Percentiles rank a stretch among this genome's conserved stretches.
Evolutionary conservation across 2,888 invertebrate species (phyloP).

Genomic region (Enoplolaimus lenunculus): DNA sequence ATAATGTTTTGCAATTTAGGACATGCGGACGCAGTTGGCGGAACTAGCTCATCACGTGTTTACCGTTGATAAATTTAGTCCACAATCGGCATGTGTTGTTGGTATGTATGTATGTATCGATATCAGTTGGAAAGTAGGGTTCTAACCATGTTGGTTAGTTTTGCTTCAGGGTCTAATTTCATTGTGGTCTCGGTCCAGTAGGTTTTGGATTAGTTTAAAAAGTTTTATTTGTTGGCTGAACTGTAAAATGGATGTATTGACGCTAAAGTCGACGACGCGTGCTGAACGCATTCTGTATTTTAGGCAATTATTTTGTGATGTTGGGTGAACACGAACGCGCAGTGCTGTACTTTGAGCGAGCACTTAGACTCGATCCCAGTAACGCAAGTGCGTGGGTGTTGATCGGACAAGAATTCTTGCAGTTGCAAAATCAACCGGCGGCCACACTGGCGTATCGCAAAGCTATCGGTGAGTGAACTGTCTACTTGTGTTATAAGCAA

Average conservation of each 20-base stretch:
- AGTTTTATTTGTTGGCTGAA: too few species aligned
- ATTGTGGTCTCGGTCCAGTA: too few species aligned
- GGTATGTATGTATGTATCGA: slow-evolving; percentile 48
- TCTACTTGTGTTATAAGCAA: too few species aligned
- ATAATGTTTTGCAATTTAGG: too few species aligned
- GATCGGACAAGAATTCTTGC: slow-evolving; percentile 97
- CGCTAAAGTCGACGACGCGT: too few species aligned
- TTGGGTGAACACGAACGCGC: slow-evolving; percentile 90
- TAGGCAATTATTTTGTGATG: slow-evolving; percentile 93
- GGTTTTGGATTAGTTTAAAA: too few species aligned
- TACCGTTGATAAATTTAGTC: slow-evolving; percentile 83
- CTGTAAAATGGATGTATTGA: too few species aligned
- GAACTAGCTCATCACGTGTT: slow-evolving; percentile 81
- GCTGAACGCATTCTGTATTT: too few species aligned
- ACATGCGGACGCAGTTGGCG: slow-evolving; percentile 75
- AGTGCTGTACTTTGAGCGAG: slow-evolving; percentile 88
- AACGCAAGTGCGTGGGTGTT: slow-evolving; percentile 92
- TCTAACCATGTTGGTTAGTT: too few species aligned
- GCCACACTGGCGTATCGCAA: slow-evolving; percentile 96
- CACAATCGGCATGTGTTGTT: slow-evolving; percentile 93
- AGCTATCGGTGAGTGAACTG: slow-evolving; percentile 63
- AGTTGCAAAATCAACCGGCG: slow-evolving; percentile 90
- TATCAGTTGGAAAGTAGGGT: not conserved
- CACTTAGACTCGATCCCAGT: slow-evolving; percentile 77
- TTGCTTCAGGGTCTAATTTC: too few species aligned